phyloP scores from a whole-genome alignment of 53 echinoderm and acorn worm genomes.

The Antedon mediterranea region DNA sequence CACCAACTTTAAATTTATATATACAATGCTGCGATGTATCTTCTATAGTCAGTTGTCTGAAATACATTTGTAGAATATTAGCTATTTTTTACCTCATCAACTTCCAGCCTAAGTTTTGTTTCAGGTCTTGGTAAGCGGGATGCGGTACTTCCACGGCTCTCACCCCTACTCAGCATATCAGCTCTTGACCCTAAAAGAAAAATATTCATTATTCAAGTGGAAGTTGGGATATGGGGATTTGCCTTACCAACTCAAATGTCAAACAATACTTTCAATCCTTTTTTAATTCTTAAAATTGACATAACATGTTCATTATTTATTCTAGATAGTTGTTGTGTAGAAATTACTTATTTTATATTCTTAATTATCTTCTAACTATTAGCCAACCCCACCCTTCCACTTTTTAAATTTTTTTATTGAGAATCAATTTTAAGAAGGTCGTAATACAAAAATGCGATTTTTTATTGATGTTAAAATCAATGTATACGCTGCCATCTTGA shows the following conservation, averaged over 20 bases:
- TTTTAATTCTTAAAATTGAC: not conserved
- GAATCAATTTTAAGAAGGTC: not conserved
- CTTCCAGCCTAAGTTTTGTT: slow-evolving; percentile 73
- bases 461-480: too few relatives aligned
- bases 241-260: not conserved
- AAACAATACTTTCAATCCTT: not conserved
- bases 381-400: too few relatives aligned
- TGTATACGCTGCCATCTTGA: not conserved
- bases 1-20: too few relatives aligned
- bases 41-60: too few relatives aligned
- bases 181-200: slow-evolving; percentile 53
- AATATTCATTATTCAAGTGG: not conserved
- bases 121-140: slow-evolving; percentile 62
- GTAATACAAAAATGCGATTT: too few relatives aligned
- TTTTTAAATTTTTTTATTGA: too few relatives aligned
- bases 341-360: too few relatives aligned
- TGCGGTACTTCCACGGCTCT: slow-evolving; percentile 49
- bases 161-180: slow-evolving; percentile 60
- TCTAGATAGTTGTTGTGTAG: too few relatives aligned
- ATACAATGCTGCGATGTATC: too few relatives aligned
- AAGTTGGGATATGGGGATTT: not conserved
- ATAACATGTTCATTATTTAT: too few relatives aligned
- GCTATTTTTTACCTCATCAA: slow-evolving; percentile 69
- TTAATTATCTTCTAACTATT: too few relatives aligned
- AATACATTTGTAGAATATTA: too few relatives aligned